phyloP scores from a whole-genome alignment of 2,797 vertebrate genomes.

The Rousettus madagascariensis region DNA sequence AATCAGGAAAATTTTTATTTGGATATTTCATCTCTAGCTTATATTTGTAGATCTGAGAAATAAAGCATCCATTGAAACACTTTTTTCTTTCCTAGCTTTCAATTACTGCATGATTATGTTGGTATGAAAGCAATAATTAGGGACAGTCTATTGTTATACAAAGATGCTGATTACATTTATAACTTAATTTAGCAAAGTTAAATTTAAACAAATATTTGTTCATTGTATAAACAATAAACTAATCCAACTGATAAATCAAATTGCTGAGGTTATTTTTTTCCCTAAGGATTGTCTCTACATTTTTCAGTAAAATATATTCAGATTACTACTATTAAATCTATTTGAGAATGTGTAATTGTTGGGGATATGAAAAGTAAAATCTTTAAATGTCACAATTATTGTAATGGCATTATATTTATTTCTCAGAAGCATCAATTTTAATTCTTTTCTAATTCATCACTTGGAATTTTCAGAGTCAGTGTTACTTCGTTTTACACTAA shows the following conservation, averaged over 20 bases:
- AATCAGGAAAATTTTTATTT: constrained; percentile 9
- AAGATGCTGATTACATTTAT: constrained; percentile 61
- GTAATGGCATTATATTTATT: not conserved
- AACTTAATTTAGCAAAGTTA: constrained; percentile 66
- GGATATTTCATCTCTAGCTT: not conserved
- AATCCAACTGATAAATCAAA: constrained; percentile 35
- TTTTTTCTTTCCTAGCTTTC: constrained; percentile 15
- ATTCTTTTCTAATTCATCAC: not conserved
- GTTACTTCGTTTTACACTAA: not conserved
- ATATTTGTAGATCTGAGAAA: not conserved
- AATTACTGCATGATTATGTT: constrained; percentile 53
- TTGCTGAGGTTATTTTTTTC: not conserved
- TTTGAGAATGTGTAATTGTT: not conserved
- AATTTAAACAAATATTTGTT: constrained; percentile 57
- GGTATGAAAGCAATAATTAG: constrained; percentile 58
- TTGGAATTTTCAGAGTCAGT: not conserved
- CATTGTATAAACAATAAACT: constrained; percentile 36
- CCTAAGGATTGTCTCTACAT: not conserved
- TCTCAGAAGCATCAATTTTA: not conserved
- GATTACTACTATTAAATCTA: constrained; percentile 27
- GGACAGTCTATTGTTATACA: constrained; percentile 32
- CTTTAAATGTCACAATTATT: not conserved
- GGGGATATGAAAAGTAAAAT: not conserved
- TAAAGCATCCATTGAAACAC: not conserved
- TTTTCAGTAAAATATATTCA: constrained; percentile 22